Percentiles rank a stretch among this genome's conserved stretches.
phyloP scores from a whole-genome alignment of 2,797 vertebrate species.

The Tapera naevia region DNA sequence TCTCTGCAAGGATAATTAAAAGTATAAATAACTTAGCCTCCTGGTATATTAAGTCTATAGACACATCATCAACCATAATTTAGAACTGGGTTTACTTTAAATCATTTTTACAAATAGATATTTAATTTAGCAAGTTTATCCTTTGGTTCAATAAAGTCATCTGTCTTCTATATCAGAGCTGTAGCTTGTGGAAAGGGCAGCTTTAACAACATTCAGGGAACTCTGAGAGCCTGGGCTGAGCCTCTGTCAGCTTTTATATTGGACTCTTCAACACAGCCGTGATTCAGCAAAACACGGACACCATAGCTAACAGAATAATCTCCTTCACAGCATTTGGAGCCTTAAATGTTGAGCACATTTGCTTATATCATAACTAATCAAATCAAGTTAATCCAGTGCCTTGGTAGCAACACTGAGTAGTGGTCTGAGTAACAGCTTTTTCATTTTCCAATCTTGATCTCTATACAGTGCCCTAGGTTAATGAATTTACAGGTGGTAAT shows the following conservation, averaged over 20 bases:
- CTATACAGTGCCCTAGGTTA: background rate
- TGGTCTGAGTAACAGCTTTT: background rate
- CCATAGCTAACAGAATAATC: background rate
- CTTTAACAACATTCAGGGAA: background rate
- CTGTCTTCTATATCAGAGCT: background rate
- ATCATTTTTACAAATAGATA: constrained; percentile 30
- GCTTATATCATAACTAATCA: background rate
- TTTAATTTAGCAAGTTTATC: constrained; percentile 44
- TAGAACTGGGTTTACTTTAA: constrained; percentile 53
- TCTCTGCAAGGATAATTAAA: constrained; percentile 53
- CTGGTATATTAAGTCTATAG: background rate
- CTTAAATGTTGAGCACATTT: background rate
- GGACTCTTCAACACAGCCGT: background rate
- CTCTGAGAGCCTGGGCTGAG: background rate
- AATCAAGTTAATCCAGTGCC: background rate
- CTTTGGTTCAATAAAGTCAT: constrained; percentile 20
- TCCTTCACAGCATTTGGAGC: background rate
- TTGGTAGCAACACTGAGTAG: background rate
- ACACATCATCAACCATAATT: constrained; percentile 36
- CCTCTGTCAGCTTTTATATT: constrained; percentile 2
- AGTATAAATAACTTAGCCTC: constrained; percentile 59
- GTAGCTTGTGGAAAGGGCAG: background rate
- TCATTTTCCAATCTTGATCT: background rate
- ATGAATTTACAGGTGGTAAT: background rate
- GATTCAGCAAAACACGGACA: background rate